Evolutionary conservation across 1,140 invertebrate species (phyloP).

Genomic region (Drosophila willistoni): DNA sequence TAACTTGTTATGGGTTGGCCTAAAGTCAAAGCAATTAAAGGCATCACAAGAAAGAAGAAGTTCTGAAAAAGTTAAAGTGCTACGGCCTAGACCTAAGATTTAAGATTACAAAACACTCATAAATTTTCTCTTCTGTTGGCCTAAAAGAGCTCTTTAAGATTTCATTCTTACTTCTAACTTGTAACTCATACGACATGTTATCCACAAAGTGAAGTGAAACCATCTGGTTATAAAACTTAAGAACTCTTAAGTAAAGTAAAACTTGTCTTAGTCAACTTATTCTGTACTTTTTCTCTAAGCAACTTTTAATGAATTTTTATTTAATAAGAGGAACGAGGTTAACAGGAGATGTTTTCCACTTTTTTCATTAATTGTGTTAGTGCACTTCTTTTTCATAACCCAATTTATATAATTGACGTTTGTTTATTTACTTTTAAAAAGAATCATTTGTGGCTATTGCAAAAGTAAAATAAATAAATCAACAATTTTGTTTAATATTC

Average conservation of each 20-base stretch:
- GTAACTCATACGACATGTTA: no score
- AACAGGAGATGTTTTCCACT: neutral
- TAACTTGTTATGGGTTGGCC: neutral
- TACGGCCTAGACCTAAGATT: neutral
- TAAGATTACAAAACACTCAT: neutral
- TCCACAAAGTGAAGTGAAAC: no score
- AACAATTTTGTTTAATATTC: constrained; percentile 42
- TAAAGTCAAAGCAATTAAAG: constrained; percentile 9
- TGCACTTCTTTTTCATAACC: constrained; percentile 39
- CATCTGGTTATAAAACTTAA: no score
- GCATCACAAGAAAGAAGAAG: neutral
- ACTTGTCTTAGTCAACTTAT: no score
- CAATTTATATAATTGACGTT: constrained; percentile 49
- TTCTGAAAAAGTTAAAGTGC: constrained; percentile 3
- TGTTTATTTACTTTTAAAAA: constrained; percentile 58
- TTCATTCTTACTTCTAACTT: no score
- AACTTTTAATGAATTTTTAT: no score
- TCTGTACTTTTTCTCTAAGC: no score
- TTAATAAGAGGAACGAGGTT: no score
- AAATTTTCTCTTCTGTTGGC: neutral
- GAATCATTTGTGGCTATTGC: constrained; percentile 32
- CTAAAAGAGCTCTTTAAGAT: neutral
- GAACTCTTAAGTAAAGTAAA: no score
- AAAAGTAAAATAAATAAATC: constrained; percentile 55
- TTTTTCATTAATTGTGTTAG: neutral